phyloP scores from a whole-genome alignment of 2,888 invertebrate species.

The Lycocerus yunnanus region DNA sequence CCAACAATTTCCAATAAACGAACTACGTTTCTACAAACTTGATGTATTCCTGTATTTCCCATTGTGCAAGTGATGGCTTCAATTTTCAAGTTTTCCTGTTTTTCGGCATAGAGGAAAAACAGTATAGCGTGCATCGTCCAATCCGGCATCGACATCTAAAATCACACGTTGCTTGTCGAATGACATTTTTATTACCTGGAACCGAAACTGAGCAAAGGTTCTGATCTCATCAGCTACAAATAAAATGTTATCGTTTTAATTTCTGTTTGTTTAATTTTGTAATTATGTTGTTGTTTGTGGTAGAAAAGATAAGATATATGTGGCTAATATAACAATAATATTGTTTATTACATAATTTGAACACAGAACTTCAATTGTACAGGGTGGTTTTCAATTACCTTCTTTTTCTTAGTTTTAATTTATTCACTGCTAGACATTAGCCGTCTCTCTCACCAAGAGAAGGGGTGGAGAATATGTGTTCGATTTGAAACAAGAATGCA shows the following conservation, averaged over 20 bases:
- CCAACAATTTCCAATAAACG: conserved; percentile 65
- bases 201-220: background rate
- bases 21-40: conserved; percentile 72
- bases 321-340: no score
- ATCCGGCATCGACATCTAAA: conserved; percentile 67
- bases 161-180: conserved; percentile 48
- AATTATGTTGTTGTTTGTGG: no score
- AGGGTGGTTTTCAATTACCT: no score
- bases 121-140: conserved; percentile 70
- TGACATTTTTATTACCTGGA: background rate
- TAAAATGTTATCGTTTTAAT: background rate
- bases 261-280: no score
- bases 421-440: no score
- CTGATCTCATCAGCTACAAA: background rate
- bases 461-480: no score
- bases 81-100: conserved; percentile 57
- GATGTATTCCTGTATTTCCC: conserved; percentile 73
- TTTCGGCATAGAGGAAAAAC: conserved; percentile 61
- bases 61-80: conserved; percentile 74
- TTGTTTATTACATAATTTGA: no score
- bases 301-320: no score
- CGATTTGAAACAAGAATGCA: no score
- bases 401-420: no score
- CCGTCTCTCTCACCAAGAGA: no score
- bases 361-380: no score